Base-by-base conservation (phyloP, 1,140 invertebrate species). In the Bombus superbus region DNA sequence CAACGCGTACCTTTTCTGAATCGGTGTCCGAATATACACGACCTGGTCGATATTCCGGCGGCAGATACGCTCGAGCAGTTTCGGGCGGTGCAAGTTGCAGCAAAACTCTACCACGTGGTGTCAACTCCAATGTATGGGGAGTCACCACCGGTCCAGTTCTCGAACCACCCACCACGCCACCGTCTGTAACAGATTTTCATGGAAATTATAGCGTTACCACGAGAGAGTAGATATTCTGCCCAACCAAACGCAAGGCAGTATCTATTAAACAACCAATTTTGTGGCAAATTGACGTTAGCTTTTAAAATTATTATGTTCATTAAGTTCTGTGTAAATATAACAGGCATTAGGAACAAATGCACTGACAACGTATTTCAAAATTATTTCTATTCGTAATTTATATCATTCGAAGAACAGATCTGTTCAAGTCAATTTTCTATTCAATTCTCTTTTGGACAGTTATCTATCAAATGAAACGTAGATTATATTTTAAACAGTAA, bases 31-130 rank as follows among this genome's bases (percentile, higher is more conserved):
- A 95, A 89, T 94, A 96, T 38, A 95, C 86, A 62, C 95, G 95
- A 73, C 95, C 95, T 18, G 95, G 95, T 69, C 95, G 94, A 93
- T 96, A 96, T 92, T 96, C 96, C 3, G 96, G 96, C 47, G 96
- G 96, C 73, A 96, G 90, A 93, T 96, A 96, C 15, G 95, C 94
- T 66, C 95, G 92, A 40, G 96, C 94, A 86, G 95, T 95, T 88
- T 95, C 94, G 47, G 95, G 95, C 62, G 95, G 92, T 75, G 95
- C 94, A 66, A 93, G 93, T 81, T 94, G 93, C 78, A 95, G 88
- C 73, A 93, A 95, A 79, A 96, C 96, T 83, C 96, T 93, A 79
- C 96, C 96, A 77, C 95, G 94, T 81, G 95, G 92, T 75, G 96
- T 96, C 83, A 96, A 87, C 81, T 96, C 93, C 68, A 96, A 91